Conservation (phyloP, 2,797 vertebrate species). For the Crocidura indochinensis region DNA sequence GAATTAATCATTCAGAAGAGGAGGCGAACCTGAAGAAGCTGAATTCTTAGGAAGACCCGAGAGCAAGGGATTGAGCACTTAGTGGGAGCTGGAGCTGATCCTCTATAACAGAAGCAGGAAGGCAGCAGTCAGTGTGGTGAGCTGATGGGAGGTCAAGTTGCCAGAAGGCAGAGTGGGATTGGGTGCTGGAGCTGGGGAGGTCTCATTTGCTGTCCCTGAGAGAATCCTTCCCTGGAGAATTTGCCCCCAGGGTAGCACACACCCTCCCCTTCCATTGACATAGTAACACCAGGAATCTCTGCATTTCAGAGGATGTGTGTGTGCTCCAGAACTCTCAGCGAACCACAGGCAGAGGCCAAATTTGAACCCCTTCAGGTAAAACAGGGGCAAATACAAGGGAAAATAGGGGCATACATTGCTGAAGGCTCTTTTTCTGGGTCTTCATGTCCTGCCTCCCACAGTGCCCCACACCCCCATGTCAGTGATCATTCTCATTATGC, state of each 20-base stretch:
- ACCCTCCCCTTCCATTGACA: neutral
- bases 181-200: neutral
- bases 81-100: neutral
- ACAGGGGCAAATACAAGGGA: neutral
- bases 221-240: neutral
- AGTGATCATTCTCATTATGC: no score
- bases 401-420: accelerated
- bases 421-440: neutral
- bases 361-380: neutral
- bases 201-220: no score
- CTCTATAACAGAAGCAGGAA: conserved; percentile 10
- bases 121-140: neutral
- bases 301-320: neutral
- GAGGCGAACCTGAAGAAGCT: neutral
- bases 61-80: conserved; percentile 5
- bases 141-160: neutral
- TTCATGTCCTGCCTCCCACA: accelerated
- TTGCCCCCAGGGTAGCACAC: neutral
- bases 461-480: no score
- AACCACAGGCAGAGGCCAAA: neutral
- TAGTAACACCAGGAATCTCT: neutral
- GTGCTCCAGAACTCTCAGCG: neutral
- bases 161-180: accelerated
- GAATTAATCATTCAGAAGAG: conserved; percentile 59
- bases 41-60: neutral